Evolutionary conservation across 2,113 vertebrate species (phyloP), one percentile per base, ranked within the genome.

Genomic region (Cyphomyrus discorhynchus): DNA sequence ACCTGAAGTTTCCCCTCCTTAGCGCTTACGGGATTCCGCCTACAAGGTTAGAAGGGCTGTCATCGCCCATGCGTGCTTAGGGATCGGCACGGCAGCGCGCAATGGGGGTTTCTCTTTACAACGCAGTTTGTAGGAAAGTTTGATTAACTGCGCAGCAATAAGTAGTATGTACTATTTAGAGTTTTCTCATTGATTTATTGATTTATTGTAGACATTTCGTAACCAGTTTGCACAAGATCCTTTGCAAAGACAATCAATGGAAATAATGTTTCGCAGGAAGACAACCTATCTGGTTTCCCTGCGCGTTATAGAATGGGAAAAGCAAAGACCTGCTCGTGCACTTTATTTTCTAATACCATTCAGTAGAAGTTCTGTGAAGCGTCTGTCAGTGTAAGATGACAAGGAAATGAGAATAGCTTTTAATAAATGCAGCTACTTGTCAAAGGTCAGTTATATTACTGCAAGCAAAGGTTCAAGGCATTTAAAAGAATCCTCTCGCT

Each of bases 1-100:
- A 56, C 15, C 74, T n/a, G 39, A 89, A 62, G 89, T 89, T 89
- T 49, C 80, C 80, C 39, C 50, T 85, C 53, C 62, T 83, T 49
- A 21, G 89, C n/a, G 83, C 82, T 39, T 45, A 35, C 8, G 9
- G 5, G 53, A 49, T 56, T 86, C 89, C 89, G 56, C 89, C 89
- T 70, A 45, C 27, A 6, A 24, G 24, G 24, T 62, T 86, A 46
- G 45, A 27, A 6, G 66, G 17, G 82, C 82, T 86, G 42, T 89
- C 53, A 86, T 24, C 24, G 9, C 2, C 9, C n/a, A 2, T 66
- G 62, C 62, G n/a, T 11, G 62, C 62, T 11, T 66, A 1, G n/a
- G 58, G 8, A 11, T 66, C 24, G n/a, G 62, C n/a, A 31, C 10
- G 1, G 27, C 27, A 31, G 62, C 62, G n/a, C 62, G 10, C 62